These are phyloP conservation scores for Dynastes grantii DNA, from an alignment of 2,888 invertebrate species.

Conservation along the genomic window DNA sequence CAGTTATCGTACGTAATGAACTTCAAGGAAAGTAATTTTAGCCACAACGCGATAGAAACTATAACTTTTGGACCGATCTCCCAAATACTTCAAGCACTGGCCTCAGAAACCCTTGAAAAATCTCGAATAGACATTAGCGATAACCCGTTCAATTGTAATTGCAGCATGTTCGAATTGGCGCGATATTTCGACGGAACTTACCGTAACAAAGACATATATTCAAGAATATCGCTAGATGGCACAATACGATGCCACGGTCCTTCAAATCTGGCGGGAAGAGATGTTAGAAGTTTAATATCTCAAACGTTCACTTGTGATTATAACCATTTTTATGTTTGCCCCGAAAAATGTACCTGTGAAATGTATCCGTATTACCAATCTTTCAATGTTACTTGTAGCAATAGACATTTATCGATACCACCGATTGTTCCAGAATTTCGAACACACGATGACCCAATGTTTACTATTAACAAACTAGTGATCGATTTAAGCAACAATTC, in stretches of 20 bases:
- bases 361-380: constrained; percentile 70
- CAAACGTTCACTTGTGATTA: background rate
- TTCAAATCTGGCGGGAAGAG: background rate
- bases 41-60: background rate
- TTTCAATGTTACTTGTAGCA: constrained; percentile 74
- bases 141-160: background rate
- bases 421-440: constrained; percentile 63
- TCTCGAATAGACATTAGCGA: background rate
- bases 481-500: constrained; percentile 60
- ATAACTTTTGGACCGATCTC: background rate
- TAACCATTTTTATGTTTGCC: constrained; percentile 32
- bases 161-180: background rate
- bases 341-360: constrained; percentile 71
- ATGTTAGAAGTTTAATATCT: background rate
- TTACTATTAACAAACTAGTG: constrained; percentile 48
- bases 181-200: constrained; percentile 4
- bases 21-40: background rate
- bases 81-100: no score
- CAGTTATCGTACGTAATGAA: background rate
- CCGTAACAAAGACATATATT: background rate
- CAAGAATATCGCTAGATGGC: background rate
- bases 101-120: no score
- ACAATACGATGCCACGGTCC: background rate
- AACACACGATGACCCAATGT: background rate
- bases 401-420: constrained; percentile 69